Evolutionary conservation across 2,113 vertebrate species (phyloP).

Genomic region (Macrotus californicus): DNA sequence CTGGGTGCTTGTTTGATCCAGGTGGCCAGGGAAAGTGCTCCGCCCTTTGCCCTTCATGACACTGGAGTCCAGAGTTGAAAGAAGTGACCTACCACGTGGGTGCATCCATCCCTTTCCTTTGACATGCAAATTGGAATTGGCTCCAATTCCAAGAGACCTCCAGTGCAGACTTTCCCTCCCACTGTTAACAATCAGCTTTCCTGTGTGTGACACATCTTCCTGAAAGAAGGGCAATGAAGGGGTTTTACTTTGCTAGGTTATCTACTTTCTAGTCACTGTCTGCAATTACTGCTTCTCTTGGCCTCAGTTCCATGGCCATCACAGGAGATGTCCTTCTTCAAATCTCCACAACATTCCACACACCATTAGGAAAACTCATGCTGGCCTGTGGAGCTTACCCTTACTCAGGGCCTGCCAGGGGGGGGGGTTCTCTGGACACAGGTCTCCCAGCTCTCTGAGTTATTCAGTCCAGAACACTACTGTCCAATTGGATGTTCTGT

Average conservation of each 20-base stretch:
- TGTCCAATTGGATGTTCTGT: neutral
- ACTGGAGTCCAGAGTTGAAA: neutral
- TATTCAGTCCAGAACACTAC: too few relatives aligned
- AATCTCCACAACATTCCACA: fast-evolving
- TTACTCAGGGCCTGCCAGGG: neutral
- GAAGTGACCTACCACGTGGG: neutral
- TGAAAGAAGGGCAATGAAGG: neutral
- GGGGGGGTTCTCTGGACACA: neutral
- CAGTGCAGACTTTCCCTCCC: neutral
- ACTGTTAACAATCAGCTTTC: neutral
- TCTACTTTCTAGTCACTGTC: neutral
- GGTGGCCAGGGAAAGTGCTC: too few relatives aligned
- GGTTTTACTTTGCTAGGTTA: neutral
- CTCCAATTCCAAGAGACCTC: neutral
- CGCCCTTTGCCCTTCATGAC: neutral
- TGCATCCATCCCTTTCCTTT: neutral
- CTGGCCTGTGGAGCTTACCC: neutral
- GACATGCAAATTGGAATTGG: neutral
- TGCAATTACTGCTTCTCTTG: neutral
- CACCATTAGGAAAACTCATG: neutral
- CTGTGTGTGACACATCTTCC: neutral
- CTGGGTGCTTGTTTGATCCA: neutral
- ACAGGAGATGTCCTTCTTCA: neutral
- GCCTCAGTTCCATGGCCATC: neutral
- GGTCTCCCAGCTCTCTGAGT: neutral